Evolutionary conservation across 2,888 invertebrate genomes (phyloP).

Genomic region (Hydraecia micacea): DNA sequence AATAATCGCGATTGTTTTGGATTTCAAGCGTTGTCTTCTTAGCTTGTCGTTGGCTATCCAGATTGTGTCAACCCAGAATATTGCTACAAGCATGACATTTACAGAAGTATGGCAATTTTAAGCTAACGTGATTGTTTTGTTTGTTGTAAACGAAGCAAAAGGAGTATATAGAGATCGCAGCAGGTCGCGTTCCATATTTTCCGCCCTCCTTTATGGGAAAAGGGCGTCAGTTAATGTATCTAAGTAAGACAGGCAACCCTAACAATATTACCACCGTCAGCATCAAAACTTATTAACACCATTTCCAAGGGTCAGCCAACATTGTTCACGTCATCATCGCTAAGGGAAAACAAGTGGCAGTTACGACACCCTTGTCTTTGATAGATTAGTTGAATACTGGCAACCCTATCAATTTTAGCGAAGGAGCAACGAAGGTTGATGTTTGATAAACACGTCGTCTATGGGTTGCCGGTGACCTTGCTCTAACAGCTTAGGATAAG

Average conservation of each 20-base stretch:
- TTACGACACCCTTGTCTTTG: slow-evolving; percentile 5
- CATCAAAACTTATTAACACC: slow-evolving; percentile 32
- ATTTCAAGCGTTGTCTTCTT: background rate
- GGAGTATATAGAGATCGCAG: too few relatives aligned
- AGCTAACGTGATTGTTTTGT: background rate
- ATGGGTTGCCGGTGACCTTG: slow-evolving; percentile 29
- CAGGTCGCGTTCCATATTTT: background rate
- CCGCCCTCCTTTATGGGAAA: background rate
- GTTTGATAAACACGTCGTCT: slow-evolving; percentile 47
- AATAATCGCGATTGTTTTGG: too few relatives aligned
- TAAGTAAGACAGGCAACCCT: slow-evolving; percentile 13
- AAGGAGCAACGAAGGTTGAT: slow-evolving; percentile 20
- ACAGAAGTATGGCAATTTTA: background rate
- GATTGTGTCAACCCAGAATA: background rate
- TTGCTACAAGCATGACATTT: background rate
- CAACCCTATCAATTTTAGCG: slow-evolving; percentile 37
- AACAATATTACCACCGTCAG: slow-evolving; percentile 4
- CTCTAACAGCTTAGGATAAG: slow-evolving; percentile 43
- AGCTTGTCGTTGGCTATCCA: background rate
- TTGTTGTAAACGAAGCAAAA: too few relatives aligned
- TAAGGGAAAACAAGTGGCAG: background rate
- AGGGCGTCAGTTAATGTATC: background rate
- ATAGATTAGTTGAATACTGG: slow-evolving; percentile 21
- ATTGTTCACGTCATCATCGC: slow-evolving; percentile 12
- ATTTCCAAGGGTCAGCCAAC: background rate